Conservation (phyloP, 2,888 invertebrate species). For the Thymelicus lineola region DNA sequence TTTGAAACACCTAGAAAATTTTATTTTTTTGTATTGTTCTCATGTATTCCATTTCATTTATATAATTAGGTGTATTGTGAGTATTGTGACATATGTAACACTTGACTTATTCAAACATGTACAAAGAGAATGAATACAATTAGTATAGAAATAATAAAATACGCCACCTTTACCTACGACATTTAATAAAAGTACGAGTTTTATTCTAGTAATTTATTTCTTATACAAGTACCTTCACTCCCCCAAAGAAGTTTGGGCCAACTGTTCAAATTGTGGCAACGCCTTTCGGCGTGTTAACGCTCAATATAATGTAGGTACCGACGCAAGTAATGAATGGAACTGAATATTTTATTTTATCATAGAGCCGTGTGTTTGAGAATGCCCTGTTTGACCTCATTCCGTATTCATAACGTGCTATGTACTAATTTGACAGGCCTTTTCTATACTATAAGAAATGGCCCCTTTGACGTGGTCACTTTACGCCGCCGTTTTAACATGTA, state of each 20-base stretch:
- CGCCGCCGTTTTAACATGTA: constrained; percentile 51
- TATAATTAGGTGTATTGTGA: not conserved
- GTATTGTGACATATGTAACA: not conserved
- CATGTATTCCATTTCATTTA: not conserved
- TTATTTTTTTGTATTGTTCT: not conserved
- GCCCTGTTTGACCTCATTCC: constrained; percentile 82
- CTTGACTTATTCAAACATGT: not conserved
- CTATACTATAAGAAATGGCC: constrained; percentile 72
- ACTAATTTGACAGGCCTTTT: constrained; percentile 82
- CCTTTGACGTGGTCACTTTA: constrained; percentile 69
- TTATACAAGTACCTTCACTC: constrained; percentile 51
- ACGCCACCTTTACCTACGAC: not conserved
- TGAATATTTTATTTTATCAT: constrained; percentile 83
- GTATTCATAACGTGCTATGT: constrained; percentile 81
- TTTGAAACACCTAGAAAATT: not conserved
- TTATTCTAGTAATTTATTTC: constrained; percentile 61
- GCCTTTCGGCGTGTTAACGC: constrained; percentile 74
- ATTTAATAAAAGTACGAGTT: constrained; percentile 11
- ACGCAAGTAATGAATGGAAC: constrained; percentile 75
- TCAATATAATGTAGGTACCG: constrained; percentile 60
- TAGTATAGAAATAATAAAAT: constrained; percentile 5
- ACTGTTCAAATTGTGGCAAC: constrained; percentile 78
- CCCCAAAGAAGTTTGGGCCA: constrained; percentile 64
- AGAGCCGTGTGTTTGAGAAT: constrained; percentile 74
- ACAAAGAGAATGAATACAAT: not conserved